A percentile compares a stretch with the other conserved stretches of the same genome.
Evolutionary conservation across 2,113 vertebrate genomes (phyloP).

Genomic region (Balaeniceps rex): DNA sequence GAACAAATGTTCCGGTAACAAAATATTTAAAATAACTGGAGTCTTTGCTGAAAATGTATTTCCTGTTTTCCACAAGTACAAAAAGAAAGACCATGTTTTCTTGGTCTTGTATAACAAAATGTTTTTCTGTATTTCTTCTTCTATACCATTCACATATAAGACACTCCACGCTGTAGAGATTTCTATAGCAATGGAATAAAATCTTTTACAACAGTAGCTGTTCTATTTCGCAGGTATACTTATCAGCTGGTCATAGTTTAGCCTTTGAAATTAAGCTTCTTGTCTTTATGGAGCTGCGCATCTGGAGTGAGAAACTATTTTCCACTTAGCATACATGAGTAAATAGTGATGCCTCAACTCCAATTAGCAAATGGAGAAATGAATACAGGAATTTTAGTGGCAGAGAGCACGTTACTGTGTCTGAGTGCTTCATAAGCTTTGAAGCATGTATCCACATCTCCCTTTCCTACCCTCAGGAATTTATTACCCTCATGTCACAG

Average conservation of each 20-base stretch:
- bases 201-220: not conserved
- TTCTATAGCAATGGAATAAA: conserved; percentile 49
- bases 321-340: not conserved
- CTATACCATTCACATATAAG: not conserved
- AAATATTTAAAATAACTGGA: not conserved
- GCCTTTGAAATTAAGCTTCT: not conserved
- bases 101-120: not conserved
- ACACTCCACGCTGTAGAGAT: not conserved
- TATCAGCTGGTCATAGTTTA: not conserved
- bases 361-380: not conserved
- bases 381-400: not conserved
- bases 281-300: not conserved
- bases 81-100: not conserved
- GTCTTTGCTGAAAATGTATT: not conserved
- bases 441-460: not conserved
- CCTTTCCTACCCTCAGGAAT: not conserved
- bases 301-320: not conserved
- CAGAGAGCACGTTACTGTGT: not conserved
- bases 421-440: not conserved
- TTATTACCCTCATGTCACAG: not conserved
- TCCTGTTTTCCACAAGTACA: not conserved
- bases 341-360: not conserved
- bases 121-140: not conserved
- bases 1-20: not conserved
- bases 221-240: conserved; percentile 7